Evolutionary conservation across 1,140 invertebrate genomes (phyloP).

Genomic region (Temnothorax nylanderi): DNA sequence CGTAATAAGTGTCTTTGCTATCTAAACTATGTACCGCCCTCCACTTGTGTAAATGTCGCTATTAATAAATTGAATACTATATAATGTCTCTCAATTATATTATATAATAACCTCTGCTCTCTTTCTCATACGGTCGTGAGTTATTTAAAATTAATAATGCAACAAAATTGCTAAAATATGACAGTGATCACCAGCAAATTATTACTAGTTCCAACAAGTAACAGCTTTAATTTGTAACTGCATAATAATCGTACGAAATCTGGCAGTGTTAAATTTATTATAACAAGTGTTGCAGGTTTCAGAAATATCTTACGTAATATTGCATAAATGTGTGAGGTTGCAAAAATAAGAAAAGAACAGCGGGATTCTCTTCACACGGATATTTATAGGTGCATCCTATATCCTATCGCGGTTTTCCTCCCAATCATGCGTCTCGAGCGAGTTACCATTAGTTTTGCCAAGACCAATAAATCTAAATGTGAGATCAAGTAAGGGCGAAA

Average conservation of each 20-base stretch:
- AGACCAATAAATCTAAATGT: slow-evolving; percentile 79
- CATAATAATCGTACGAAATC: neutral
- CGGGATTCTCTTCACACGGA: neutral
- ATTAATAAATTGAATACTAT: slow-evolving; percentile 16
- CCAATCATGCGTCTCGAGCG: slow-evolving; percentile 36
- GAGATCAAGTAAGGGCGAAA: slow-evolving; percentile 74
- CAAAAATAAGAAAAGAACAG: neutral
- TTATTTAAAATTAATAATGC: neutral
- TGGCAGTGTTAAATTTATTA: neutral
- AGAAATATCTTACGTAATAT: neutral
- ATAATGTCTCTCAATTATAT: neutral
- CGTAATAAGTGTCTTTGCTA: slow-evolving; percentile 21
- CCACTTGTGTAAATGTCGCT: neutral
- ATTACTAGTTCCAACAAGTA: neutral
- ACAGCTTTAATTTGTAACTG: neutral
- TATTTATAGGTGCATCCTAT: slow-evolving; percentile 2
- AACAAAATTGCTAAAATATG: neutral
- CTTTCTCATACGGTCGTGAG: neutral
- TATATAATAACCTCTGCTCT: neutral
- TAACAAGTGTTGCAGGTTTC: neutral
- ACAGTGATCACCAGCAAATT: neutral
- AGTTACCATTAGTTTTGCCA: slow-evolving; percentile 79
- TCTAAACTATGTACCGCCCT: neutral
- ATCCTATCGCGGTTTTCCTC: slow-evolving; percentile 39
- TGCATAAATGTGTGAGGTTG: neutral